A percentile compares a stretch with the other conserved stretches of the same genome.
phyloP scores from a whole-genome alignment of 2,797 vertebrate species.

The Tragelaphus eurycerus region DNA sequence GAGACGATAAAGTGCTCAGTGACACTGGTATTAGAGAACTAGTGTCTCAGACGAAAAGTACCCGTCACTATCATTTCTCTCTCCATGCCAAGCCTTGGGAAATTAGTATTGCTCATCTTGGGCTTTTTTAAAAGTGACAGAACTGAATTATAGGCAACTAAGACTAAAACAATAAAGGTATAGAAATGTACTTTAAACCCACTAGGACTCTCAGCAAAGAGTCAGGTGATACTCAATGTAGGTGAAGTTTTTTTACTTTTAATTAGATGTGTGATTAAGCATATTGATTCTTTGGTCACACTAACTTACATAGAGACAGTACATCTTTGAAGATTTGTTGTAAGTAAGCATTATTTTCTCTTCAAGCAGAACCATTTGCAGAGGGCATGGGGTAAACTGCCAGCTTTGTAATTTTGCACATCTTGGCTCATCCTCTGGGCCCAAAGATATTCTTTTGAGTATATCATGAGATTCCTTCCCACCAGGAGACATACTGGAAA shows the following conservation, averaged over 20 bases:
- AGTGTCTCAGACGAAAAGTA: not conserved
- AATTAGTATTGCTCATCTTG: not conserved
- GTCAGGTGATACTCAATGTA: conserved; percentile 4
- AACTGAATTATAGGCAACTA: conserved; percentile 2
- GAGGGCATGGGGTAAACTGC: accelerated
- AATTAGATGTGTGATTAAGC: conserved; percentile 48
- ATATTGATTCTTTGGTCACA: conserved; percentile 40
- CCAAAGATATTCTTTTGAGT: not conserved
- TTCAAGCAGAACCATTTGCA: not conserved
- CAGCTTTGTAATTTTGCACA: not conserved
- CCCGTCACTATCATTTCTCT: not conserved
- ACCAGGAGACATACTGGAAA: not conserved
- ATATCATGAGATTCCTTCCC: not conserved
- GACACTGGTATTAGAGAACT: not conserved
- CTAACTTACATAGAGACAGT: conserved; percentile 1
- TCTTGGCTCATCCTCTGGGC: not conserved
- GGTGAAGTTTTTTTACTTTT: conserved; percentile 40
- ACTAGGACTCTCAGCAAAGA: not conserved
- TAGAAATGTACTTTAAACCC: conserved; percentile 8
- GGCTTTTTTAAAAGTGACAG: not conserved
- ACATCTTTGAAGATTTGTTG: not conserved
- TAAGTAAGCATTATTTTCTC: not conserved
- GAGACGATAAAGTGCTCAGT: not conserved
- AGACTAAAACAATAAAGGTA: conserved; percentile 17
- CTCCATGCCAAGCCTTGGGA: not conserved